These are phyloP conservation scores for Nymphalis urticae DNA, from an alignment of 2,888 invertebrate genomes.

Conservation along the genomic window DNA sequence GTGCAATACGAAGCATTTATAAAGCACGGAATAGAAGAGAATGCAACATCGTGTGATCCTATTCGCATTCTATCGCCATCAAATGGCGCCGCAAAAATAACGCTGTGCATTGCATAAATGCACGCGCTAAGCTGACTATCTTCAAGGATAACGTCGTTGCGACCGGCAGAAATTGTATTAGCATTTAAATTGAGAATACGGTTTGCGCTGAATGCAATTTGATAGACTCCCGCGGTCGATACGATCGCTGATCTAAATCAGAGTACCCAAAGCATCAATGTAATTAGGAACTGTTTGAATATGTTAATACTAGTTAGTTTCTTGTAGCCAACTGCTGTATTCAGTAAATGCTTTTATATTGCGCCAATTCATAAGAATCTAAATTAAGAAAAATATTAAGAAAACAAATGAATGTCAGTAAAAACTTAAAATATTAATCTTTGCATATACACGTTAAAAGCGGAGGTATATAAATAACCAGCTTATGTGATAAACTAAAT, in stretches of 20 bases:
- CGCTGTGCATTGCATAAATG: constrained; percentile 52
- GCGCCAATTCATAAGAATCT: too few relatives aligned
- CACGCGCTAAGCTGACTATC: constrained; percentile 54
- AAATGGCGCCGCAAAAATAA: constrained; percentile 45
- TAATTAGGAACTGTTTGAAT: constrained; percentile 25
- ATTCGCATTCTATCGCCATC: constrained; percentile 40
- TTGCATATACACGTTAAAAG: too few relatives aligned
- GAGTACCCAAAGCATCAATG: constrained; percentile 14
- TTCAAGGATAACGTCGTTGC: constrained; percentile 54
- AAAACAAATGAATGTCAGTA: too few relatives aligned
- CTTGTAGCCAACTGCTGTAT: neutral
- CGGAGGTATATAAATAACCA: too few relatives aligned
- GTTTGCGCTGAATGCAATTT: constrained; percentile 19
- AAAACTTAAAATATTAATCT: too few relatives aligned
- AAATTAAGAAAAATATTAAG: too few relatives aligned
- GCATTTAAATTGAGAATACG: constrained; percentile 50
- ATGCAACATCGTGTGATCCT: constrained; percentile 33
- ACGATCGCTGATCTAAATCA: constrained; percentile 16
- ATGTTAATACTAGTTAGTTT: constrained; percentile 11
- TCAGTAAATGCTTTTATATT: too few relatives aligned
- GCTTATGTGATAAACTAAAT: too few relatives aligned
- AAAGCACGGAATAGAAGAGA: constrained; percentile 21
- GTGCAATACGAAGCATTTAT: constrained; percentile 18
- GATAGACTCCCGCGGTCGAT: constrained; percentile 19
- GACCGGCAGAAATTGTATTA: constrained; percentile 56